These are phyloP conservation scores for Pyrochroa serraticornis DNA, from an alignment of 2,888 invertebrate species.

Conservation along the genomic window DNA sequence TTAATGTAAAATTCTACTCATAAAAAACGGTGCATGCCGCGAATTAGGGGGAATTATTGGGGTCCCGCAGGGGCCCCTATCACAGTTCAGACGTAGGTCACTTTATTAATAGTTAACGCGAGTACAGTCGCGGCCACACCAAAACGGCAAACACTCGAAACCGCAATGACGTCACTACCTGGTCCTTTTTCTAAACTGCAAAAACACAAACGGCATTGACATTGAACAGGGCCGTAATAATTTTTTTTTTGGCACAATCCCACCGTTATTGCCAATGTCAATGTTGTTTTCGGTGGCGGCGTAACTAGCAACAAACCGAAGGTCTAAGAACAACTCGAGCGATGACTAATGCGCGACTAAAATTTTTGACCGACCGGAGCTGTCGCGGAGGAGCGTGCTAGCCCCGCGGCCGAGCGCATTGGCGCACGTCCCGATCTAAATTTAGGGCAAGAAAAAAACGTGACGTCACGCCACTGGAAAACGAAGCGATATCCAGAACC, in stretches of 20 bases:
- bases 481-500: background rate
- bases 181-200: too few relatives aligned
- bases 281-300: too few relatives aligned
- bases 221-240: too few relatives aligned
- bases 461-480: constrained; percentile 4
- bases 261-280: too few relatives aligned
- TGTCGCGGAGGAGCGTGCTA: constrained; percentile 10
- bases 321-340: too few relatives aligned
- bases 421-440: constrained; percentile 26
- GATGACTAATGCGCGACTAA: constrained; percentile 13
- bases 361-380: background rate
- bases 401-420: constrained; percentile 12
- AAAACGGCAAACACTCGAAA: background rate
- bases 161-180: too few relatives aligned
- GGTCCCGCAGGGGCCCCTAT: constrained; percentile 18
- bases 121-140: constrained; percentile 9
- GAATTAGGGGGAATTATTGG: constrained; percentile 11
- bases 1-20: background rate
- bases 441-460: constrained; percentile 16
- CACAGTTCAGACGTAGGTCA: constrained; percentile 25
- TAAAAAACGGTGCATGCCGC: constrained; percentile 10
- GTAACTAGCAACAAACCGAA: too few relatives aligned
- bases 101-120: constrained; percentile 17
- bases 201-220: too few relatives aligned
- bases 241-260: too few relatives aligned